Conservation (phyloP, 2,797 vertebrate genomes). For the Gambelia wislizenii region DNA sequence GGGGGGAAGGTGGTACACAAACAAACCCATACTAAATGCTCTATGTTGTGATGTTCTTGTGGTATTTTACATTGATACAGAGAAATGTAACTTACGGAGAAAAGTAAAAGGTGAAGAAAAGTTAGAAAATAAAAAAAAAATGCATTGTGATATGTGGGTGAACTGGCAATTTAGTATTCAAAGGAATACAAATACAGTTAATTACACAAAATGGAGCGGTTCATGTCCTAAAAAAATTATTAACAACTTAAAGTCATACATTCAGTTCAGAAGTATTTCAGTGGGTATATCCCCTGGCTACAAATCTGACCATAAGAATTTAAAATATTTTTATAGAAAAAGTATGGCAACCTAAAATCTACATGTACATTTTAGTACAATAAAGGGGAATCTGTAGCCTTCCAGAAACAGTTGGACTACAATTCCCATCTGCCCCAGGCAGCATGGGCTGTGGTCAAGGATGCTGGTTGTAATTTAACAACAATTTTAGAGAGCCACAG, state of each 20-base stretch:
- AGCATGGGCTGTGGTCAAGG: background rate
- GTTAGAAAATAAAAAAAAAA: conserved; percentile 34
- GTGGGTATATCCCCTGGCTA: background rate
- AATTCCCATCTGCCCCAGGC: background rate
- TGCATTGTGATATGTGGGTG: conserved; percentile 33
- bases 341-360: background rate
- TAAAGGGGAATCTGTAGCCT: background rate
- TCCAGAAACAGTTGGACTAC: background rate
- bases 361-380: background rate
- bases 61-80: conserved; percentile 20
- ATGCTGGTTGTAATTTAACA: background rate
- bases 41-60: conserved; percentile 13
- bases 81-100: background rate
- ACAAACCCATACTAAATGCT: background rate
- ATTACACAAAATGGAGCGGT: conserved; percentile 51
- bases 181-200: conserved; percentile 45
- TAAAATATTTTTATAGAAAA: background rate
- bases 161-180: conserved; percentile 48
- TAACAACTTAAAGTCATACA: conserved; percentile 37
- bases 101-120: conserved; percentile 8
- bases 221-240: conserved; percentile 42
- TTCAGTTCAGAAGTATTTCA: background rate
- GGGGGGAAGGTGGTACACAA: no score
- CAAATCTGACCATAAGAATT: background rate
- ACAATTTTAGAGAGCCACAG: no score